Conservation (phyloP, 35 echinoderm and acorn worm genomes). For the Strongylocentrotus purpuratus region DNA sequence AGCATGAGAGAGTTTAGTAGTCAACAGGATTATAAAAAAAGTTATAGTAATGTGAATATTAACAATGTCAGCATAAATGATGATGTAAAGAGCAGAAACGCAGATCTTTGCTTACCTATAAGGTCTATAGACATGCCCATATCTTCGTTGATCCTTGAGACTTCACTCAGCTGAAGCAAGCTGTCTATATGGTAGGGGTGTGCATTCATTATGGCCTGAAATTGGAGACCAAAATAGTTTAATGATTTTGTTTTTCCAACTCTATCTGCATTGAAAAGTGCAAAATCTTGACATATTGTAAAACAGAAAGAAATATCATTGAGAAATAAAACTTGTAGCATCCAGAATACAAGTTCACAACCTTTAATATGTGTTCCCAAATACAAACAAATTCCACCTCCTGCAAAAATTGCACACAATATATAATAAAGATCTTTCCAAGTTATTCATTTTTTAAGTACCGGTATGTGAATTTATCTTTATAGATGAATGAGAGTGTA, state of each 20-base stretch:
- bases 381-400: too few relatives aligned
- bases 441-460: neutral
- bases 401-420: too few relatives aligned
- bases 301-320: neutral
- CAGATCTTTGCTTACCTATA: slow-evolving; percentile 64
- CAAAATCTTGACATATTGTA: neutral
- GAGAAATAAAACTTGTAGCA: neutral
- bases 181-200: slow-evolving; percentile 93
- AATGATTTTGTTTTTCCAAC: neutral
- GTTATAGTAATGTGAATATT: too few relatives aligned
- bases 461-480: neutral
- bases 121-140: slow-evolving; percentile 83
- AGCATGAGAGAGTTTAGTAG: too few relatives aligned
- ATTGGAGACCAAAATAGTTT: neutral
- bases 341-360: neutral
- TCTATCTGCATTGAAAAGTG: neutral
- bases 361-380: neutral
- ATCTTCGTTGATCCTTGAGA: slow-evolving; percentile 88
- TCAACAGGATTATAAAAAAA: too few relatives aligned
- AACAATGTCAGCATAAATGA: neutral
- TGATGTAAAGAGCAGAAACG: neutral
- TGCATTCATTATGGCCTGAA: slow-evolving; percentile 71
- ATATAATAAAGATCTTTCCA: too few relatives aligned
- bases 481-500: neutral
- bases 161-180: slow-evolving; percentile 94